A percentile compares a stretch with the other conserved stretches of the same genome.
Conservation (phyloP, 2,797 vertebrate species). For the Bradypodion ventrale region DNA sequence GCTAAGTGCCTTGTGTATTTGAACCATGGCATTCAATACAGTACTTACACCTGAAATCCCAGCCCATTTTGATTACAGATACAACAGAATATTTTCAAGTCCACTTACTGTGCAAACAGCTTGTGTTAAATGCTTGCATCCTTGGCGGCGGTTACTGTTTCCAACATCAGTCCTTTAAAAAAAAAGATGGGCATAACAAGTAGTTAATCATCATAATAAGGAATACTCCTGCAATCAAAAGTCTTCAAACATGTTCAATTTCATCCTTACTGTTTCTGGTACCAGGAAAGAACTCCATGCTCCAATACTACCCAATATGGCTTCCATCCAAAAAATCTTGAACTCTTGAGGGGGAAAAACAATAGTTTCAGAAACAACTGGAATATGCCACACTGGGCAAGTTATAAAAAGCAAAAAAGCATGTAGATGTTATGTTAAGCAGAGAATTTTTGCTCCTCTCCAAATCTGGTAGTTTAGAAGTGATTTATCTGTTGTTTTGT, state of each 20-base stretch:
- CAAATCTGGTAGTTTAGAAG: not conserved
- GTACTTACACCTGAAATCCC: not conserved
- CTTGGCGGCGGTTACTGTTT: conserved; percentile 82
- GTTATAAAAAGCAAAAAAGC: not conserved
- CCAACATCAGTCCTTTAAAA: conserved; percentile 83
- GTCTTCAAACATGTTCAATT: conserved; percentile 13
- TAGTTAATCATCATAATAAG: conserved; percentile 1
- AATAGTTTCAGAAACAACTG: not conserved
- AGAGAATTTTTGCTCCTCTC: not conserved
- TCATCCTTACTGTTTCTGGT: conserved; percentile 84
- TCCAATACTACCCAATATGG: conserved; percentile 89
- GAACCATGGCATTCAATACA: not conserved
- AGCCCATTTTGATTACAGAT: not conserved
- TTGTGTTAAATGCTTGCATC: conserved; percentile 85
- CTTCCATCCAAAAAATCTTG: conserved; percentile 89
- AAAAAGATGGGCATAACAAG: conserved; percentile 41
- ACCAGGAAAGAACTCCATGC: conserved; percentile 90
- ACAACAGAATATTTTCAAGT: conserved; percentile 5
- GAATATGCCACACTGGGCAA: not conserved
- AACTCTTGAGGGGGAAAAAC: conserved; percentile 72
- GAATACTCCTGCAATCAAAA: not conserved
- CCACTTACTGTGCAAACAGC: conserved; percentile 86
- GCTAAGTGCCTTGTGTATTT: not conserved
- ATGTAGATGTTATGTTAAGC: not conserved
- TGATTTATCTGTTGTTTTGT: not conserved